phyloP scores from a whole-genome alignment of 2,888 invertebrate species.

The Apodemia hepburni region DNA sequence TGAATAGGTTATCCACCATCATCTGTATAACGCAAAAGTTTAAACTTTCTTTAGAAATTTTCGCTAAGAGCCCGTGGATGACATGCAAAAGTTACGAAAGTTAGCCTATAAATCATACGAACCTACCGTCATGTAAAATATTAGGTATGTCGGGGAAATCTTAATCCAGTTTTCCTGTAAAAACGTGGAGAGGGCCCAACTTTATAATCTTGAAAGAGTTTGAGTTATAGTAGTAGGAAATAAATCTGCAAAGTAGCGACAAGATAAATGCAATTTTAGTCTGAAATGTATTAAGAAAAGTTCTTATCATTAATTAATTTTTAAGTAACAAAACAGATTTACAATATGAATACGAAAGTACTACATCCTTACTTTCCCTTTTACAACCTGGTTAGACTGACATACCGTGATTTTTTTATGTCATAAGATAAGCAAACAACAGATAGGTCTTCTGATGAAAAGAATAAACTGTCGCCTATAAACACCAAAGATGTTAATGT shows the following conservation, averaged over 20 bases:
- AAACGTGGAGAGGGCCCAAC: conserved; percentile 52
- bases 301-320: no score
- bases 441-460: no score
- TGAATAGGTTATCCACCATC: conserved; percentile 15
- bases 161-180: conserved; percentile 72
- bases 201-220: conserved; percentile 63
- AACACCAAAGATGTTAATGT: no score
- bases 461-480: no score
- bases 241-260: conserved; percentile 40
- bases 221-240: conserved; percentile 48
- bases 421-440: no score
- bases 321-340: no score
- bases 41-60: conserved; percentile 28
- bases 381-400: no score
- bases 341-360: no score
- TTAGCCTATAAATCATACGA: conserved; percentile 74
- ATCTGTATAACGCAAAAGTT: conserved; percentile 28
- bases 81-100: conserved; percentile 70
- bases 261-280: conserved; percentile 31
- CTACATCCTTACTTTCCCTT: no score
- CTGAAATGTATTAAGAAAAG: neutral
- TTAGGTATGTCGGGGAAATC: conserved; percentile 65
- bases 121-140: conserved; percentile 66
- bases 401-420: no score
- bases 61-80: conserved; percentile 64